Evolutionary conservation across 2,888 invertebrate genomes (phyloP), one percentile per base, ranked within the genome.

Genomic region (Mythimna albipuncta): DNA sequence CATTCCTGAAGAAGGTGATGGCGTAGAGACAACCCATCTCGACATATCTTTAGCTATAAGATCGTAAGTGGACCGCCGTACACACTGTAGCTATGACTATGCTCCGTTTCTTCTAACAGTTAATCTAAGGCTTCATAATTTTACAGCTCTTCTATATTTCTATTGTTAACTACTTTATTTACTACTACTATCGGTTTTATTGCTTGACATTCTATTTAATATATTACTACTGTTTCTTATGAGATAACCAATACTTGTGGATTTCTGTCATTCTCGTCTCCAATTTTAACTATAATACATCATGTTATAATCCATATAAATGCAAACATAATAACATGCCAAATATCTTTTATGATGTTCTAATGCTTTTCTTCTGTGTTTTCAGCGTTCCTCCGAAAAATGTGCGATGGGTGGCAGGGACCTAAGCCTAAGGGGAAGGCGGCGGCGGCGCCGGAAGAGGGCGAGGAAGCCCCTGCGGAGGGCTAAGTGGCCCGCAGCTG

Each of bases 361-460:
- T 75, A 64, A 77, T 71, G n/a, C 19, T 26, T 65, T 19, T 64
- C 0, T 67, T 55, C 13, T 76, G 69, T 38, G 6, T 81, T 84
- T 91, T 58, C 97, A 98, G 98, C 98, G 96, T 99, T 99, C 97
- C 97, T 99, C 95, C 97, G 98, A 97, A 98, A 97, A 97, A 97
- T 99, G 97, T 98, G 98, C 95, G 97, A 97, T 91, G 97, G 97
- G 94, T 95, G 96, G 86, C 85, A 80, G 94, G 92, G 93, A 77
- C 73, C 87, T 85, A 92, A 92, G 85, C 75, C 85, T 77, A 79
- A 85, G 77, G 69, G 69, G 72, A 81, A 72, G 81, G 87, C 82
- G 64, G 91, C 81, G 67, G 91, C 87, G 67, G 41, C 61, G n/a
- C 90, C 85, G 52, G 73, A 16, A 67, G 74, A 71, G 47, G 74